Evolutionary conservation across 2,888 invertebrate species (phyloP), one percentile per base, ranked within the genome.

Genomic region (Metopia argyrocephala): DNA sequence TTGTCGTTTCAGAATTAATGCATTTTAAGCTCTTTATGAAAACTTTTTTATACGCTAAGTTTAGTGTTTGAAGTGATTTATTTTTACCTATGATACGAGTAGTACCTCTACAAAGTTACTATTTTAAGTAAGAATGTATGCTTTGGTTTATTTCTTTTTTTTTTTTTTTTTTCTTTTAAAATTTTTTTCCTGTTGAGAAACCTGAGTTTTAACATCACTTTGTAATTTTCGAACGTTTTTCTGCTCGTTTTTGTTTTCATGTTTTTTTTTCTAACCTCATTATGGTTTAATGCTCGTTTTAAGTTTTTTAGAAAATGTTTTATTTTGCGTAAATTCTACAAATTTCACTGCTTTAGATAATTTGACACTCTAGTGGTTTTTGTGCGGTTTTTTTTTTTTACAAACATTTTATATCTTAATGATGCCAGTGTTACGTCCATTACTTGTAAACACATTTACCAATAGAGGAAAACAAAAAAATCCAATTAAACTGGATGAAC

Each of bases 321-420:
- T 4, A 18, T 57, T 31, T 31, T 57, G 4, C 12, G 3, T 18
- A 4, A 31, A 23, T 27, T 21, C 7, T 18, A 61, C 48, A 27
- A 23, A 23, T 64, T 46, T 54, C 64, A 20, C 18, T 62, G 5
- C 45, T 20, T 6, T 12, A 64, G 50, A 50, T 46, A 50, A 76
- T 54, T 70, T 65, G 76, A 65, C 25, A 71, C 23, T 52, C 23
- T 59, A 59, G 20, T 68, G 64, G 64, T 45, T 64, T 70, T 25
- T 20, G 50, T 18, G 25, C 23, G 56, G 69, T 31, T 31, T n/a
- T 28, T 64, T 69, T 18, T 56, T n/a, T 21, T 20, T 9, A 46
- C 57, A 56, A 48, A 57, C 50, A 65, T 65, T 48, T 48, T 57
- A 48, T 15, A 38, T 12, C 7, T 65, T 65, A 64, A 28, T 48